Conservation (phyloP, 2,113 vertebrate genomes). For the Clarias macrocephalus region DNA sequence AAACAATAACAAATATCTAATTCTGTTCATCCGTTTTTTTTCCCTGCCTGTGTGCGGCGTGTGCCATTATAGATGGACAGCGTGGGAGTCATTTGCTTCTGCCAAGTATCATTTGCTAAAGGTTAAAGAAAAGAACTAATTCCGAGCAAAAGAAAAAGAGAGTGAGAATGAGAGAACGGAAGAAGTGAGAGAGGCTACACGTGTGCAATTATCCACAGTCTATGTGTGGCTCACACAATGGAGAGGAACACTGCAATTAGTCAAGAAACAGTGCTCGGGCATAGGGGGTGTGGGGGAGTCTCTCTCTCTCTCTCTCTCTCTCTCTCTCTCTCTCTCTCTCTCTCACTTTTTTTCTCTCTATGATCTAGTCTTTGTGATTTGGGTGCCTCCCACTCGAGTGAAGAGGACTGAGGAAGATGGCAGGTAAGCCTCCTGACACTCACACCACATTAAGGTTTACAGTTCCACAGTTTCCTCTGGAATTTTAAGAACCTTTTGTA, state of each 20-base stretch:
- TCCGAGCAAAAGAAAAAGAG: conserved; percentile 24
- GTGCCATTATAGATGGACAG: conserved; percentile 60
- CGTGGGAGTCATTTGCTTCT: conserved; percentile 58
- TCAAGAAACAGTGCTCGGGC: conserved; percentile 48
- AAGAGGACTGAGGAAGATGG: conserved; percentile 13
- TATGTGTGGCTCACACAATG: conserved; percentile 49
- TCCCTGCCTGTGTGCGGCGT: conserved; percentile 31
- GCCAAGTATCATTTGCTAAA: conserved; percentile 67
- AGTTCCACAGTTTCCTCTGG: background rate
- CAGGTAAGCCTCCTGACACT: background rate
- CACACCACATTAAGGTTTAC: background rate
- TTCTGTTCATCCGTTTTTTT: background rate
- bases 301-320: conserved; percentile 12
- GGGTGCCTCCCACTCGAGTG: conserved; percentile 13
- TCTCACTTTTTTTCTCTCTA: background rate
- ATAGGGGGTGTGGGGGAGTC: conserved; percentile 17
- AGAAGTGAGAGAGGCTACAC: conserved; percentile 60
- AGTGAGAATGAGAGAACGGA: conserved; percentile 50
- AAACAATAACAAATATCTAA: conserved; percentile 10
- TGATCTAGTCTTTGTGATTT: background rate
- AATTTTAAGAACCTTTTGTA: background rate
- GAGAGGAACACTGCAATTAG: conserved; percentile 58
- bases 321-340: background rate
- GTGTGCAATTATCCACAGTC: conserved; percentile 63
- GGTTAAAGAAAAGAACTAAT: conserved; percentile 66